Base-by-base conservation (phyloP, 92 coral and sea anemone species). In the Zoanthus sociatus region DNA sequence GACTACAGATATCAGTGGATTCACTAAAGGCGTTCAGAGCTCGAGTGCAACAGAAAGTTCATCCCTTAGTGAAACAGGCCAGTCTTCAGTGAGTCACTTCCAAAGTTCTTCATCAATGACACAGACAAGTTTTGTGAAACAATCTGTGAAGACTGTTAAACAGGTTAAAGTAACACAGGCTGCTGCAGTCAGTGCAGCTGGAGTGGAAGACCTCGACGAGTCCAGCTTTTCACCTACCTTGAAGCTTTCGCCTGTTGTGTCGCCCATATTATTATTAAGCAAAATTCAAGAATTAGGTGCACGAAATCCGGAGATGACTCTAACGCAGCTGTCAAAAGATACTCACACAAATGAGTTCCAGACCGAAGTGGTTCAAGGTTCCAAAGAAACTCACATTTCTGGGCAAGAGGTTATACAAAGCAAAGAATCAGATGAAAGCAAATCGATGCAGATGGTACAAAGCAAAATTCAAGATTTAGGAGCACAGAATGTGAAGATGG, bases 101-200 rank as follows among this genome's bases (percentile, higher is more conserved):
- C 61, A 46, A 20, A 67, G 75, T 47, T 64, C 74, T 69, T 69
- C 85, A 2, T 66, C 75, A 18, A 46, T 81, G 20, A 81, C 75
- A 45, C 74, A 81, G 73, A 81, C 85, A 12, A 53, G 85, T 3
- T 56, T 81, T 46, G 84, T 45, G 18, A 73, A 66, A 17, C 73
- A 61, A 26, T 31, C 47, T 44, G 45, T 44, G 18, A 46, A 81
- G 44, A 66, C 45, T 31, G 85, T 21, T n/a, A 51, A 51, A 53
- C 63, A 81, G 26, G 33, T 68, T 1, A 55, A 7, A 81, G 75
- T 47, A 60, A 31, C 47, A 56, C 74, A 79, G 71, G 58, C 83
- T 7, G 56, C 51, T 32, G 53, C 9, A 2, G 33, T 30, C 17
- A 32, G n/a, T 30, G 10, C 74, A 15, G 31, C 46, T 20, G 63